A percentile compares a stretch with the other conserved stretches of the same genome.
phyloP scores from a whole-genome alignment of 2,113 vertebrate genomes.

The Phrynosoma blainvillii region DNA sequence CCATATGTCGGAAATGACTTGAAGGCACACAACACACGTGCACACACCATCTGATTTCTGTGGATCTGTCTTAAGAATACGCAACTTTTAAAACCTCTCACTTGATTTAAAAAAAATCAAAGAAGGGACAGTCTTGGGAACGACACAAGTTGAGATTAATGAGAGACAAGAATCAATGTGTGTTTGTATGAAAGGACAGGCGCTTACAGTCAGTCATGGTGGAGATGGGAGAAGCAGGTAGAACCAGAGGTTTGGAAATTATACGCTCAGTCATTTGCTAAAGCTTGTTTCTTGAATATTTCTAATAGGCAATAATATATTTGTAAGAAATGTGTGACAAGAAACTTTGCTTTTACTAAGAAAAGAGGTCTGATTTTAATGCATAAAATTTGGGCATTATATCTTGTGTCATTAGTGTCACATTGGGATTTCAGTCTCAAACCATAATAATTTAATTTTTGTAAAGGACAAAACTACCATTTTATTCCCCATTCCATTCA shows the following conservation, averaged over 20 bases:
- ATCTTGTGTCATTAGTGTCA: neutral
- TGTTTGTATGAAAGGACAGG: too few species aligned
- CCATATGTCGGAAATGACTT: too few species aligned
- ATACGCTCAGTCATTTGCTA: neutral
- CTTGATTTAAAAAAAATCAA: neutral
- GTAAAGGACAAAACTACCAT: neutral
- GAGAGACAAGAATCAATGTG: neutral
- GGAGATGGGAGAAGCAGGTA: neutral
- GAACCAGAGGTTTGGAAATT: neutral
- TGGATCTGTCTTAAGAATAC: slow-evolving; percentile 9
- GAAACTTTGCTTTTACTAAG: neutral
- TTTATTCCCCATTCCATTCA: neutral
- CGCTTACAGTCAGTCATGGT: neutral
- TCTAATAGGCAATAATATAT: neutral
- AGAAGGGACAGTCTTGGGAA: neutral
- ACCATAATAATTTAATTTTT: neutral
- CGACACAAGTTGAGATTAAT: neutral
- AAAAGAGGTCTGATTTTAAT: neutral
- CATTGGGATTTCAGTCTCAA: neutral
- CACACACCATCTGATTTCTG: neutral
- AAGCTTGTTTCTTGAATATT: neutral
- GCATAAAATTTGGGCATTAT: neutral
- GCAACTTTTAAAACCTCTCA: neutral
- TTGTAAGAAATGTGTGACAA: neutral
- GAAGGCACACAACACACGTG: too few species aligned